Percentiles rank a stretch among this genome's conserved stretches.
Evolutionary conservation across 2,888 invertebrate genomes (phyloP).

Genomic region (Apamea anceps): DNA sequence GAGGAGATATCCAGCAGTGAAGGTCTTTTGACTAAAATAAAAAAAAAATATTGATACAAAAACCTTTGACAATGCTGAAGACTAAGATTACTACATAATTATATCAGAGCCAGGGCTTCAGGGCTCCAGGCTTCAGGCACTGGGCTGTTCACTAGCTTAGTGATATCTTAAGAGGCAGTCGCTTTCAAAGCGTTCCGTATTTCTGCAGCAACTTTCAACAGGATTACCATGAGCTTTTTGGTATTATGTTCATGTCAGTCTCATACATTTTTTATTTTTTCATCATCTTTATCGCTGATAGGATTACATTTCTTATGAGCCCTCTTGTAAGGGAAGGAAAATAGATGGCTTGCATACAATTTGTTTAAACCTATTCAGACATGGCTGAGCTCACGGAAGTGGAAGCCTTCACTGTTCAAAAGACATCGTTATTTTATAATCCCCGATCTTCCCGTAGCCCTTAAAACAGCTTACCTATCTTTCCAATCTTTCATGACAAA

Average conservation of each 20-base stretch:
- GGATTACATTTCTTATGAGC: too few species aligned
- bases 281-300: not conserved
- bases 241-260: not conserved
- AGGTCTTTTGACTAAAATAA: too few species aligned
- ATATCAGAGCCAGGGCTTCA: not conserved
- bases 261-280: not conserved
- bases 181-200: not conserved
- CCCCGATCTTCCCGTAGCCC: too few species aligned
- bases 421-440: not conserved
- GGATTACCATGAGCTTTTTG: not conserved
- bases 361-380: not conserved
- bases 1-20: too few species aligned
- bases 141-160: not conserved
- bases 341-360: not conserved
- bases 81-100: not conserved
- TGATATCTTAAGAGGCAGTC: not conserved
- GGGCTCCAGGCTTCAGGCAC: not conserved
- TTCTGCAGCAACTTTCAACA: not conserved
- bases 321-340: not conserved
- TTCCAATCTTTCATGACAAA: slow-evolving; percentile 11
- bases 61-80: too few species aligned
- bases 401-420: not conserved
- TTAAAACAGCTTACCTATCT: not conserved
- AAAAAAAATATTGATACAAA: too few species aligned
- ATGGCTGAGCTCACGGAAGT: not conserved